Percentiles rank a stretch among this genome's conserved stretches.
These are phyloP conservation scores for Willisornis vidua DNA, from an alignment of 2,113 vertebrate species.

Conservation along the genomic window DNA sequence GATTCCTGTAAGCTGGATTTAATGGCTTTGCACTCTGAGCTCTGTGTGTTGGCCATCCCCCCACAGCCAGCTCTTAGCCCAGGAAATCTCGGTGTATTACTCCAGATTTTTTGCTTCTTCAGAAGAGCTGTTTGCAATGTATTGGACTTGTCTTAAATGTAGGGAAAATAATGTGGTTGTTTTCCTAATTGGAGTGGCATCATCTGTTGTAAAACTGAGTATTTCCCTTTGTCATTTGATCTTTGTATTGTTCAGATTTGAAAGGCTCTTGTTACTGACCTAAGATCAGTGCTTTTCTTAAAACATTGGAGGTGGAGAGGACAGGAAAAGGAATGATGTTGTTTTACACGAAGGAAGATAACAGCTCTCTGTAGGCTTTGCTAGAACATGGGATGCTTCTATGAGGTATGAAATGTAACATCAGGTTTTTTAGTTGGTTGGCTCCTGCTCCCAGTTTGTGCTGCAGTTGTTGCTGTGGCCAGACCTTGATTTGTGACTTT, in stretches of 20 bases:
- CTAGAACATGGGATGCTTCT: not conserved
- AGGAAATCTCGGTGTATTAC: not conserved
- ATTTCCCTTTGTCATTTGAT: not conserved
- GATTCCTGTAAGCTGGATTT: conserved; percentile 35
- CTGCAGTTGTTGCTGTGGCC: not conserved
- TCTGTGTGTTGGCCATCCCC: not conserved
- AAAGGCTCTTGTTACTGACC: not conserved
- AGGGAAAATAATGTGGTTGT: not conserved
- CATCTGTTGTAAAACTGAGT: not conserved
- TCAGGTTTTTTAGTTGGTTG: not conserved
- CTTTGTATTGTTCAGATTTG: not conserved
- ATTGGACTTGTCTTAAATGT: not conserved
- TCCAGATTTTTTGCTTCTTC: not conserved
- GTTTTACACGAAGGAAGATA: not conserved
- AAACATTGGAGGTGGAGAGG: not conserved
- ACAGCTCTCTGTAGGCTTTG: not conserved
- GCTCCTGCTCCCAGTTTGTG: not conserved
- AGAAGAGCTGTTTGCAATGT: not conserved
- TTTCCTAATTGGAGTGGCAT: not conserved
- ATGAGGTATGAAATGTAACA: not conserved
- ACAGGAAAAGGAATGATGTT: not conserved
- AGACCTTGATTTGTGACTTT: not conserved
- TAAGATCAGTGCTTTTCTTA: not conserved
- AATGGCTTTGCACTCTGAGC: conserved; percentile 25
- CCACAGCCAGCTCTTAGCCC: not conserved